Evolutionary conservation across 2,888 invertebrate species (phyloP).

Genomic region (Entomobrya proxima): DNA sequence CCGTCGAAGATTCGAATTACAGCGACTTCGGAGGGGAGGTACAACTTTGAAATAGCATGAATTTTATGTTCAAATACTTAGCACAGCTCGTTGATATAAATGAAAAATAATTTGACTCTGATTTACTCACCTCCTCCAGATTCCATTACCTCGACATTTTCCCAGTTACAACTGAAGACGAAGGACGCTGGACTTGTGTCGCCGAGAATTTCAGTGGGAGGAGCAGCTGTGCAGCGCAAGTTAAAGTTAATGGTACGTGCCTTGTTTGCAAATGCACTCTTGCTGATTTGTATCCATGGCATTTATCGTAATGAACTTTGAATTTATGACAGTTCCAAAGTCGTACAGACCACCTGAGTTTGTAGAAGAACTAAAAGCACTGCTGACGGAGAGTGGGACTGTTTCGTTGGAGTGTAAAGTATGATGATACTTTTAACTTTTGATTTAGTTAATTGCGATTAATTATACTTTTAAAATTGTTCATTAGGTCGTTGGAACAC

Average conservation of each 20-base stretch:
- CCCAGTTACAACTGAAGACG: conserved; percentile 88
- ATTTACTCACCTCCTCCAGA: too few relatives aligned
- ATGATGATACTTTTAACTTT: background rate
- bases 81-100: too few relatives aligned
- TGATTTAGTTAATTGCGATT: background rate
- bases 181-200: conserved; percentile 90
- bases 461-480: background rate
- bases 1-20: background rate
- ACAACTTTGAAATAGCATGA: too few relatives aligned
- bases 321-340: conserved; percentile 83
- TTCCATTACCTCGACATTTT: conserved; percentile 91
- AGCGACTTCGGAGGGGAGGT: conserved; percentile 82
- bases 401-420: conserved; percentile 92
- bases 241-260: conserved; percentile 85
- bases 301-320: background rate
- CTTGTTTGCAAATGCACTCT: too few relatives aligned
- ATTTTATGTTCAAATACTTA: too few relatives aligned
- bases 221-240: conserved; percentile 85
- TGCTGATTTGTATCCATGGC: background rate
- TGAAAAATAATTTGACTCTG: too few relatives aligned
- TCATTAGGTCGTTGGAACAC: conserved; percentile 87
- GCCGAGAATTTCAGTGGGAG: conserved; percentile 87
- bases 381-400: conserved; percentile 91
- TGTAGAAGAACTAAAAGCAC: conserved; percentile 88
- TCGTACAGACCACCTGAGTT: conserved; percentile 93